Percentiles rank a stretch among this genome's conserved stretches.
These are phyloP conservation scores for Oithona nana DNA, from an alignment of 2,888 invertebrate genomes.

Conservation along the genomic window DNA sequence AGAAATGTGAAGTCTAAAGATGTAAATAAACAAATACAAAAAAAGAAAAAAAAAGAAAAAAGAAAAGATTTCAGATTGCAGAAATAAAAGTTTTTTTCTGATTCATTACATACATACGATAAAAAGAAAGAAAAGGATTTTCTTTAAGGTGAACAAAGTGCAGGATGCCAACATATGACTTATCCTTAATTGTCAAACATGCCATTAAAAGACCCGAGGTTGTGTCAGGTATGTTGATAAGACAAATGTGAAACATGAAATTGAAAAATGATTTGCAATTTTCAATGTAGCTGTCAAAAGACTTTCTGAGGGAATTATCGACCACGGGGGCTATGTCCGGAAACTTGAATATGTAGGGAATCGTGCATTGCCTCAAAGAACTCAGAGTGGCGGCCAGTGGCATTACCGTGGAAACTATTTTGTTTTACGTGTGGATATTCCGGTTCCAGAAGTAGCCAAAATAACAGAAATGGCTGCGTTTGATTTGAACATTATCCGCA, in stretches of 20 bases:
- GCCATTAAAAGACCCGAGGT: not conserved
- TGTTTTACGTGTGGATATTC: not conserved
- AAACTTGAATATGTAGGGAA: not conserved
- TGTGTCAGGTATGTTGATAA: no score
- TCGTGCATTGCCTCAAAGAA: not conserved
- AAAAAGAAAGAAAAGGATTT: no score
- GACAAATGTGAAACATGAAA: no score
- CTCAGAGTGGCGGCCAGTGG: not conserved
- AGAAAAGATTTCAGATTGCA: no score
- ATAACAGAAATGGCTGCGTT: not conserved
- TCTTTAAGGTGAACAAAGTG: not conserved
- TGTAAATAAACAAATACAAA: no score
- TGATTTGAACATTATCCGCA: not conserved
- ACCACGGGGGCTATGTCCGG: not conserved
- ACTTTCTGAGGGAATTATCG: not conserved
- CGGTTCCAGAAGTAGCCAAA: not conserved
- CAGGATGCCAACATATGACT: not conserved
- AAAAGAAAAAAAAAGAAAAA: no score
- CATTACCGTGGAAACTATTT: not conserved
- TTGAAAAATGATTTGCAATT: no score
- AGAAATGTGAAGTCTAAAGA: no score
- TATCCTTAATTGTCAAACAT: not conserved
- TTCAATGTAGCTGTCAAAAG: not conserved
- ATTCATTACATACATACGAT: no score
- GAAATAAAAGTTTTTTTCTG: no score